Conservation (phyloP, 2,113 vertebrate genomes). For the Rynchops niger region DNA sequence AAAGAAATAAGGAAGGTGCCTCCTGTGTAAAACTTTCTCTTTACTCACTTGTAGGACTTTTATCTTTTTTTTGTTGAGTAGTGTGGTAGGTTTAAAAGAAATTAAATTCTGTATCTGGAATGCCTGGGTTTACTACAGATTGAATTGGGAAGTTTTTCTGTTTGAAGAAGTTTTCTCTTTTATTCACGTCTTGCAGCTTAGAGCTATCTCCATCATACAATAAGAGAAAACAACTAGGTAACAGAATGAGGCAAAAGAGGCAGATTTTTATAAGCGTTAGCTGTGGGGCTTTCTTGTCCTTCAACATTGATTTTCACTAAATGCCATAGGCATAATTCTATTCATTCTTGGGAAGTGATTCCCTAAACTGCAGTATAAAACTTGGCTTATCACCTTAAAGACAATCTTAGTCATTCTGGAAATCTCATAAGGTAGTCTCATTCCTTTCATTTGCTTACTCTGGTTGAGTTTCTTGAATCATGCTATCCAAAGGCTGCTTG, state of each 20-base stretch:
- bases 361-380: slow-evolving; percentile 45
- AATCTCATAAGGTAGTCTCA: slow-evolving; percentile 1
- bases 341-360: slow-evolving; percentile 44
- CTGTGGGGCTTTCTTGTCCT: slow-evolving; percentile 38
- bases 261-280: slow-evolving; percentile 30
- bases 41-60: neutral
- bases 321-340: slow-evolving; percentile 37
- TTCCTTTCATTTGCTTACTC: slow-evolving; percentile 28
- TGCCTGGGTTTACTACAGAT: neutral
- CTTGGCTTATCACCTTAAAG: slow-evolving; percentile 54
- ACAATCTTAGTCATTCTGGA: neutral
- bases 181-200: slow-evolving; percentile 17
- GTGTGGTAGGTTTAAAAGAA: neutral
- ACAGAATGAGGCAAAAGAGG: slow-evolving; percentile 11
- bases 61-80: neutral
- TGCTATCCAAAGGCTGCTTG: neutral
- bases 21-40: neutral
- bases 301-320: slow-evolving; percentile 58
- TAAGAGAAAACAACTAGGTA: slow-evolving; percentile 36
- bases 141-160: neutral
- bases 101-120: neutral
- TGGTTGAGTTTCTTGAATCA: neutral
- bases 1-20: neutral
- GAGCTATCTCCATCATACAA: slow-evolving; percentile 14
- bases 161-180: slow-evolving; percentile 34